Evolutionary conservation across 2,113 vertebrate genomes (phyloP), one percentile per base, ranked within the genome.

Genomic region (Hucho hucho): DNA sequence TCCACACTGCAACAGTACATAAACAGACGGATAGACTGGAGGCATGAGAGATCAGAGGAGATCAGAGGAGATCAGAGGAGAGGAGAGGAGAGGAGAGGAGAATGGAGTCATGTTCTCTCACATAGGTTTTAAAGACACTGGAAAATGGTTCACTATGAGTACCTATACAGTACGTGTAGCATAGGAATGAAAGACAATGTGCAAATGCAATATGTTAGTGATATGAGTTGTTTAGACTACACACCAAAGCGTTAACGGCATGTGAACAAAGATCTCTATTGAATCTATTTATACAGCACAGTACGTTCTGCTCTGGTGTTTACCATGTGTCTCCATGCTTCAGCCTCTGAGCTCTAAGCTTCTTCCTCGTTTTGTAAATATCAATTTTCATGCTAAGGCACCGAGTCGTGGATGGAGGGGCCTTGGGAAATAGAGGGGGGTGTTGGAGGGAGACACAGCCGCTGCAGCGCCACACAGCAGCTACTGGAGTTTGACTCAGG

Each of bases 401-500:
- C n/a, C 28, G 25, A 58, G 13, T 43, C 1, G 9, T 43, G 37
- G 37, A 43, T 43, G 37, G 37, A 43, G 37, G 37, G 9, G 37
- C 37, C 37, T 43, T 43, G 37, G 37, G 37, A 43, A 43, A 43
- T 43, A 43, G 37, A 43, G 9, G 37, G 37, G 37, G 37, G 37
- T 43, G 37, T 43, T 43, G 37, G 37, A 43, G 37, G 37, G 37
- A 43, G 37, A 43, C 37, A 9, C 37, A 25, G 49, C 49, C 4
- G 16, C 16, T 18, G 49, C 49, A 53, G 16, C 16, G 4, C 49
- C 49, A 53, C 3, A 14, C 49, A 16, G 11, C 24, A n/a, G 46
- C 75, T 20, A 29, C 85, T 83, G 86, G 83, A 83, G 88, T 89
- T 91, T 26, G 81, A 86, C 86, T 91, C 88, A 90, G 90, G 87